Conservation (phyloP, 2,797 vertebrate species). For the Acrossocheilus wenchowensis region DNA sequence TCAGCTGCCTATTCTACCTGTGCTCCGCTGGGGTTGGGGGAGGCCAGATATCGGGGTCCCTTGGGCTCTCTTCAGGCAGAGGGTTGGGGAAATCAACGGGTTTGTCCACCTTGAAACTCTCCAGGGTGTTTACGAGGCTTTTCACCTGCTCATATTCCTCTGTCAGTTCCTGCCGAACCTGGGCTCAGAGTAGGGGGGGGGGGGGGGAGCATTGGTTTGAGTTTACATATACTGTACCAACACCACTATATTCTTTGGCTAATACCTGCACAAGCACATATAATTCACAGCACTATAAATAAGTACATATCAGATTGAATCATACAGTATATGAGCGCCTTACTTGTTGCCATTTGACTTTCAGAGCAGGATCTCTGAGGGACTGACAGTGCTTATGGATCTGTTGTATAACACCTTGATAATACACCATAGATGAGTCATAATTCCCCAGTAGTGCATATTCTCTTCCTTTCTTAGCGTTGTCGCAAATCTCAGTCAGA, state of each 20-base stretch:
- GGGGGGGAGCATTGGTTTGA: neutral
- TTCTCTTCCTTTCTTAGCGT: conserved; percentile 95
- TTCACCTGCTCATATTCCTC: conserved; percentile 97
- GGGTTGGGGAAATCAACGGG: conserved; percentile 83
- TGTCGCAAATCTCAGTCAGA: conserved; percentile 93
- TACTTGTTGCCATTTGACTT: conserved; percentile 95
- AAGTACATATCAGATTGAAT: neutral
- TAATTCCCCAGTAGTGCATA: conserved; percentile 97
- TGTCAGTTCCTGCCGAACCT: conserved; percentile 90
- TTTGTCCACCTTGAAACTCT: conserved; percentile 92
- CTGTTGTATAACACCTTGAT: conserved; percentile 96
- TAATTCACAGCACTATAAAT: neutral
- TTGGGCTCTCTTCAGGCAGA: conserved; percentile 81
- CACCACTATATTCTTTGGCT: neutral
- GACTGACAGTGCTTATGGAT: conserved; percentile 92
- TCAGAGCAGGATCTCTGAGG: conserved; percentile 89
- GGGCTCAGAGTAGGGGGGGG: conserved; percentile 23
- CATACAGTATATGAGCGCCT: conserved; percentile 41
- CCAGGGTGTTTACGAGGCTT: conserved; percentile 88
- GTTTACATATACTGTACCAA: neutral
- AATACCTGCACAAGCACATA: neutral
- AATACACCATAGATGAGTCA: conserved; percentile 95
- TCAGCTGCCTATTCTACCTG: conserved; percentile 77
- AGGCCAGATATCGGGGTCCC: conserved; percentile 92
- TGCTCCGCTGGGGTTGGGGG: conserved; percentile 94